phyloP scores from a whole-genome alignment of 2,888 invertebrate species.

The Cybosia mesomella region DNA sequence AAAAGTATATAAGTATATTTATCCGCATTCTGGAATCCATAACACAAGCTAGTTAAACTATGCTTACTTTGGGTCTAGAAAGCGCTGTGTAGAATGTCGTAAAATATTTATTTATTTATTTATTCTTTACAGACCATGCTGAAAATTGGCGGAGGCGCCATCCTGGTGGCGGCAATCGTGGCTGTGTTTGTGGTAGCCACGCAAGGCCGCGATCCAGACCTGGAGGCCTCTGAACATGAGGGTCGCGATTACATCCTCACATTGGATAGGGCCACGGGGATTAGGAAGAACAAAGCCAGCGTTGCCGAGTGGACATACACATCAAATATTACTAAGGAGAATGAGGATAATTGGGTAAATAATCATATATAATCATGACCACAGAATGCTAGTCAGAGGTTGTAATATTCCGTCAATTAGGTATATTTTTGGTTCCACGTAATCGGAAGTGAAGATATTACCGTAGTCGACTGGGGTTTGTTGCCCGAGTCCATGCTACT shows the following conservation, averaged over 20 bases:
- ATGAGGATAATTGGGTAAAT: constrained; percentile 77
- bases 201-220: constrained; percentile 82
- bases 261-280: constrained; percentile 87
- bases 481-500: too few relatives aligned
- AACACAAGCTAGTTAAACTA: too few relatives aligned
- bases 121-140: constrained; percentile 80
- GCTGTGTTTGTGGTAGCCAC: constrained; percentile 84
- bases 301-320: constrained; percentile 91
- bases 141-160: constrained; percentile 81
- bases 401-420: background rate
- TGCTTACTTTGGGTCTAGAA: too few relatives aligned
- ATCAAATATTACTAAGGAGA: constrained; percentile 92
- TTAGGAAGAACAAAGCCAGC: constrained; percentile 87
- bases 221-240: constrained; percentile 85
- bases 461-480: too few relatives aligned
- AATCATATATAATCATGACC: background rate
- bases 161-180: constrained; percentile 79
- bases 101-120: too few relatives aligned
- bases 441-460: too few relatives aligned
- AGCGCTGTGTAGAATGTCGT: too few relatives aligned
- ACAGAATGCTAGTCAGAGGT: too few relatives aligned
- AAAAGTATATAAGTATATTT: too few relatives aligned
- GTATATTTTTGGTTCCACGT: too few relatives aligned
- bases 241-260: constrained; percentile 88
- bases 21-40: too few relatives aligned